A percentile compares a stretch with the other conserved stretches of the same genome.
Conservation (phyloP, 2,113 vertebrate species). For the Fulica atra region DNA sequence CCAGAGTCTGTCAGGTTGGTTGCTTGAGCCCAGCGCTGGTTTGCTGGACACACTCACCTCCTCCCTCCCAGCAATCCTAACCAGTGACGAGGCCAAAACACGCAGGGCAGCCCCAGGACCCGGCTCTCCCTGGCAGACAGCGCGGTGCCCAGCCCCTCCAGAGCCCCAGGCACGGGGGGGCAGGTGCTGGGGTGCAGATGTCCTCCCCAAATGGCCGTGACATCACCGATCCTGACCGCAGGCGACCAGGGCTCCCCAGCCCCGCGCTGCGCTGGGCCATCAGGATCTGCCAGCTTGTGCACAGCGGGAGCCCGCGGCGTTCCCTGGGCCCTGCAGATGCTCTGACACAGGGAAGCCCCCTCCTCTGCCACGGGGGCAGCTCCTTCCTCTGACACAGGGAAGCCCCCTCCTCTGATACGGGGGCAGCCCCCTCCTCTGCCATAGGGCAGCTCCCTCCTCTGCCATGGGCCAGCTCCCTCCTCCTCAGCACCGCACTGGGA, state of each 20-base stretch:
- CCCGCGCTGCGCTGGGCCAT: neutral
- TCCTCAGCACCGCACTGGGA: neutral
- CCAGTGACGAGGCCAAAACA: neutral
- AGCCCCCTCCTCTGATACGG: neutral
- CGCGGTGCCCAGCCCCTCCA: fast-evolving
- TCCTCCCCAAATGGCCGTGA: neutral
- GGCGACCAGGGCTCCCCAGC: neutral
- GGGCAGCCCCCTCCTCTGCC: too few species aligned
- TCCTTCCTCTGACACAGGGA: neutral
- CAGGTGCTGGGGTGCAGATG: neutral
- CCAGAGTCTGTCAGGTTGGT: neutral
- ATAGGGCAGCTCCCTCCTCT: too few species aligned
- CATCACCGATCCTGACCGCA: neutral
- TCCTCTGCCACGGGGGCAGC: too few species aligned
- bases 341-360: neutral
- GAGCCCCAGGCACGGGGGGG: fast-evolving
- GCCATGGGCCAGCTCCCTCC: too few species aligned
- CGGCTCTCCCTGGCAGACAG: neutral
- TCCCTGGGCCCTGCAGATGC: slow-evolving; percentile 29
- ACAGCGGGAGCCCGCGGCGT: neutral
- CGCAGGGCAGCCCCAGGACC: fast-evolving
- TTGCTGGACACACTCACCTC: fast-evolving
- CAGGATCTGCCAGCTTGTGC: slow-evolving; percentile 41
- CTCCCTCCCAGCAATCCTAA: neutral
- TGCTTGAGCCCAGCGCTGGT: neutral